phyloP scores from a whole-genome alignment of 2,888 invertebrate genomes.

The Limnephilus marmoratus region DNA sequence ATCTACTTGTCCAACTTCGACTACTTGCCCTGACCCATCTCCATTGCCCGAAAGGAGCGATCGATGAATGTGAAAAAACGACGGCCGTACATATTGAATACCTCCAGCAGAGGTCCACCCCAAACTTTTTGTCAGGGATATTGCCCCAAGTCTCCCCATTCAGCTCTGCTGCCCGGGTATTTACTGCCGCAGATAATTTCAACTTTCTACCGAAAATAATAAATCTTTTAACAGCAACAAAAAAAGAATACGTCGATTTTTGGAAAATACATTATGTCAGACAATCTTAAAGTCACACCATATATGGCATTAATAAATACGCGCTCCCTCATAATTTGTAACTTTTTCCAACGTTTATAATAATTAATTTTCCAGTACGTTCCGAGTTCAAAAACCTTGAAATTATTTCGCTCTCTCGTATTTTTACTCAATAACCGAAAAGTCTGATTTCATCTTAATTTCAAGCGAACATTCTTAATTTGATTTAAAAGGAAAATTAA shows the following conservation, averaged over 20 bases:
- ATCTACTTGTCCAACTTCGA: conserved; percentile 27
- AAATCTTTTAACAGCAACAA: background rate
- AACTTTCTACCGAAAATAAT: background rate
- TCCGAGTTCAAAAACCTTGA: background rate
- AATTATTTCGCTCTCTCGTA: background rate
- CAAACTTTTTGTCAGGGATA: conserved; percentile 65
- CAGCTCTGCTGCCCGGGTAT: conserved; percentile 15
- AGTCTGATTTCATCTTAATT: conserved; percentile 19
- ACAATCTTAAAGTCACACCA: background rate
- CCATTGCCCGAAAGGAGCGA: conserved; percentile 45
- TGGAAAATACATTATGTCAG: background rate
- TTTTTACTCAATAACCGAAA: background rate
- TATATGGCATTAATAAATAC: background rate
- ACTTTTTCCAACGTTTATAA: background rate
- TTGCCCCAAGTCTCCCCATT: conserved; percentile 56
- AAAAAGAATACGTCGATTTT: background rate
- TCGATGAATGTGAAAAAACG: conserved; percentile 45
- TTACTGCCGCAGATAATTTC: conserved; percentile 32
- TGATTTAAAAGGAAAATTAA: conserved; percentile 13
- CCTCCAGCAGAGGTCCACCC: conserved; percentile 51
- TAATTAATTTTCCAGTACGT: background rate
- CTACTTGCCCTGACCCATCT: conserved; percentile 41
- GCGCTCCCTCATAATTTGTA: background rate
- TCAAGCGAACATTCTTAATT: conserved; percentile 20
- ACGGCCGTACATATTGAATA: conserved; percentile 64